Base-by-base conservation (phyloP, 2,113 vertebrate species). In the Tragulus kanchil region DNA sequence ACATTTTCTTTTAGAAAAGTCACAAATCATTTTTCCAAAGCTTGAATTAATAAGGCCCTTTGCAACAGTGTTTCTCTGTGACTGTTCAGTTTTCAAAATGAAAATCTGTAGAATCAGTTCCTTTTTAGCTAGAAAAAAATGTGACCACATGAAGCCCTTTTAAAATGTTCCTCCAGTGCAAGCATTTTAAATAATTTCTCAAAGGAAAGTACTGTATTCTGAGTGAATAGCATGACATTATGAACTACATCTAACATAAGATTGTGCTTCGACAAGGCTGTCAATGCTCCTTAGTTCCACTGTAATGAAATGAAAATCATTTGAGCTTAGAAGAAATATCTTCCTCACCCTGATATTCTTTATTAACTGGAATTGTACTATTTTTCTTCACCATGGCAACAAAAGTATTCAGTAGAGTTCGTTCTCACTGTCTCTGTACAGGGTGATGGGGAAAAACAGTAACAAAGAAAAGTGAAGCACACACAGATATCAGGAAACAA, bases 381-480 rank as follows among this genome's bases (percentile, higher is more conserved):
- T 96, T 95, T 96, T 96, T 84, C 96, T 92, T 98, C 97, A 97
- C 98, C 97, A 97, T 97, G 91, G 97, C 96, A 97, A 98, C 97
- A 86, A 69, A 61, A 90, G 45, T 89, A 83, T 59, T 93, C 73
- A 93, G 56, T 77, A 81, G 93, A 84, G 56, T 56, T 58, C 54
- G 26, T 71, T 59, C 91, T 93, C 73, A 90, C 94, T 94, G 97
- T 90, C 36, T n/a, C 64, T 75, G 90, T 62, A 89, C 50, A 95
- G 94, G 93, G 94, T 91, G 93, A 91, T 25, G 25, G 58, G 19
- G 28, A 36, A 90, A 93, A 95, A 83, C 42, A 79, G 77, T 28
- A 61, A 96, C 93, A 97, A 89, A 95, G 90, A 59, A 85, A 93
- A 79, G 8, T 3, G 83, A 93, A 69, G 67, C 36, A 58, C 83